A percentile compares a stretch with the other conserved stretches of the same genome.
These are phyloP conservation scores for Pungitius pungitius DNA, from an alignment of 2,113 vertebrate species.

Conservation along the genomic window DNA sequence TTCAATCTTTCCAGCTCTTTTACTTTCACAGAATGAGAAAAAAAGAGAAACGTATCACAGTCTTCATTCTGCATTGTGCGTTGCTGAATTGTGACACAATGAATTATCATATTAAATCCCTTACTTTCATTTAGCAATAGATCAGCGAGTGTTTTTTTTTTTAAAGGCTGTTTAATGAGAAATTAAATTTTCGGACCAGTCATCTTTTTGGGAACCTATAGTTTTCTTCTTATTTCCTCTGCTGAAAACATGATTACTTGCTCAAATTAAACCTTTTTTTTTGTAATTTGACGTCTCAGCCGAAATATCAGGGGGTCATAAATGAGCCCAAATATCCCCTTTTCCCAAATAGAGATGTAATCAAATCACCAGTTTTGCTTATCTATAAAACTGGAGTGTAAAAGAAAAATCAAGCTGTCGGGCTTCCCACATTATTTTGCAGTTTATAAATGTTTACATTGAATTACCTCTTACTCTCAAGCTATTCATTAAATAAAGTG, in stretches of 20 bases:
- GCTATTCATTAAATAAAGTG: constrained; percentile 44
- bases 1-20: constrained; percentile 69
- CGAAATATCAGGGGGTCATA: neutral
- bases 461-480: constrained; percentile 31
- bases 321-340: neutral
- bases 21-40: constrained; percentile 30
- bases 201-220: neutral
- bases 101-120: constrained; percentile 53
- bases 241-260: neutral
- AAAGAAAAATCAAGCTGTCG: neutral
- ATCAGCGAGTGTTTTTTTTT: constrained; percentile 37
- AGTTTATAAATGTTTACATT: constrained; percentile 25
- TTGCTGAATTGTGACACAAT: constrained; percentile 41
- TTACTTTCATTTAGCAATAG: constrained; percentile 47
- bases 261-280: constrained; percentile 15
- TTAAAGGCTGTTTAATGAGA: constrained; percentile 30
- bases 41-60: constrained; percentile 14
- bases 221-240: neutral
- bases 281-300: no score
- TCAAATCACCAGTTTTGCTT: neutral
- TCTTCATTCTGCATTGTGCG: constrained; percentile 53
- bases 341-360: neutral
- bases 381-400: neutral
- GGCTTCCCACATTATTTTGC: constrained; percentile 18
- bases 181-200: constrained; percentile 2